A percentile compares a stretch with the other conserved stretches of the same genome.
Evolutionary conservation across 2,888 invertebrate species (phyloP).

Genomic region (Pristionchus exspectatus): DNA sequence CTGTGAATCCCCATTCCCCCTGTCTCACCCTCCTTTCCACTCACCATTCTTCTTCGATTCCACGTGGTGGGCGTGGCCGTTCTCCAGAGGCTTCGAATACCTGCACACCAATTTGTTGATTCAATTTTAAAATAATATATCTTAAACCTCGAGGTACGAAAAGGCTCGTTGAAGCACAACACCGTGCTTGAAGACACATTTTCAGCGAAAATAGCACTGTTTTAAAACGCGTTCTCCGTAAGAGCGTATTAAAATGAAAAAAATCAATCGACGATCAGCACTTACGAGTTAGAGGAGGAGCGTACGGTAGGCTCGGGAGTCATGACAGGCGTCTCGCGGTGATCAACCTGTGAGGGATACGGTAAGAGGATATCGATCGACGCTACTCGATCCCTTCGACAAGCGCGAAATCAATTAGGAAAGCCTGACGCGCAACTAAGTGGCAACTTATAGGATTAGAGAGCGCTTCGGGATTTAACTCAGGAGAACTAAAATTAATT

Average conservation of each 20-base stretch:
- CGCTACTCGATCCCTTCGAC: neutral
- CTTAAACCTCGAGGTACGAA: neutral
- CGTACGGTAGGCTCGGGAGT: constrained; percentile 53
- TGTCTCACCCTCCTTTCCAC: neutral
- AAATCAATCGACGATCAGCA: neutral
- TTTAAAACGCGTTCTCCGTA: too few relatives aligned
- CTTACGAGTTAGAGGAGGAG: constrained; percentile 25
- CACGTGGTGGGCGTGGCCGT: constrained; percentile 55
- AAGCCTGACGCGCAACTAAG: constrained; percentile 19
- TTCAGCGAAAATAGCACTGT: too few relatives aligned
- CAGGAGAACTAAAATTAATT: neutral
- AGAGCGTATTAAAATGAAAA: neutral
- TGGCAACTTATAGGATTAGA: constrained; percentile 15
- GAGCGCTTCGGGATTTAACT: neutral
- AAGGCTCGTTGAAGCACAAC: neutral
- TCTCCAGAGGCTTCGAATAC: constrained; percentile 45
- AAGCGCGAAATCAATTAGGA: neutral
- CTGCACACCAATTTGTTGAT: constrained; percentile 11
- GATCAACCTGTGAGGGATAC: constrained; percentile 25
- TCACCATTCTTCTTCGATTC: constrained; percentile 48
- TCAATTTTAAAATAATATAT: neutral
- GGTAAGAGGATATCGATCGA: constrained; percentile 15
- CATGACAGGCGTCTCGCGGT: constrained; percentile 53
- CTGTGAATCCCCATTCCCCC: too few relatives aligned
- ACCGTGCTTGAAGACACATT: too few relatives aligned